Evolutionary conservation across 2,113 vertebrate genomes (phyloP), one percentile per base, ranked within the genome.

Genomic region (Hepsetus odoe): DNA sequence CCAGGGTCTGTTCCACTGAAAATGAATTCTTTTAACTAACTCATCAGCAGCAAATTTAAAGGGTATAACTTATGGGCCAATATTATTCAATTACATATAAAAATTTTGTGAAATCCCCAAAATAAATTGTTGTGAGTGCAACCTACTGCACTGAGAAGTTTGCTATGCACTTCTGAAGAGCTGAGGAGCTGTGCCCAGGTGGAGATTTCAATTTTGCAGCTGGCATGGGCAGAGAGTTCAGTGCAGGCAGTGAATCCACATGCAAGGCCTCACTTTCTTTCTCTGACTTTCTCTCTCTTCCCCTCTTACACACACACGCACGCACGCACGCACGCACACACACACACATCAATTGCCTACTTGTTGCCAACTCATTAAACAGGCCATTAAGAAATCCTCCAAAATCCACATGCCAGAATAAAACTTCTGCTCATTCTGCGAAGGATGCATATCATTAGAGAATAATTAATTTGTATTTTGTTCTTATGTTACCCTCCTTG

Each of bases 401-500:
- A 70, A 69, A 78, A 44, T 61, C 33, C 24, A 70, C 40, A 44
- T 46, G 56, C 70, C 64, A 69, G 70, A 84, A 51, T 64, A 64
- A 78, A 81, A 81, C 64, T 53, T 76, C 67, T 69, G 72, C 72
- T 76, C 32, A 24, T 53, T 76, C 53, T 16, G 69, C 84, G 86
- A 89, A 87, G 90, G 85, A 89, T 87, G 89, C 87, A 75, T 80
- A 88, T 87, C 88, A 90, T 91, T 89, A 90, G 87, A 30, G 86
- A 89, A 88, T 90, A 75, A 79, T 83, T 83, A 75, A 83, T 83
- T 76, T 44, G 72, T 75, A 83, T 83, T 72, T 76, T 59, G 68
- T 72, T 66, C 67, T 64, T 64, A 55, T 72, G 73, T 69, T 76
- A 24, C 77, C 58, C 10, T 5, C 77, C n/a, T n/a, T n/a, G n/a